Evolutionary conservation across 2,113 vertebrate species (phyloP), one percentile per base, ranked within the genome.

Genomic region (Oostethus manadensis): DNA sequence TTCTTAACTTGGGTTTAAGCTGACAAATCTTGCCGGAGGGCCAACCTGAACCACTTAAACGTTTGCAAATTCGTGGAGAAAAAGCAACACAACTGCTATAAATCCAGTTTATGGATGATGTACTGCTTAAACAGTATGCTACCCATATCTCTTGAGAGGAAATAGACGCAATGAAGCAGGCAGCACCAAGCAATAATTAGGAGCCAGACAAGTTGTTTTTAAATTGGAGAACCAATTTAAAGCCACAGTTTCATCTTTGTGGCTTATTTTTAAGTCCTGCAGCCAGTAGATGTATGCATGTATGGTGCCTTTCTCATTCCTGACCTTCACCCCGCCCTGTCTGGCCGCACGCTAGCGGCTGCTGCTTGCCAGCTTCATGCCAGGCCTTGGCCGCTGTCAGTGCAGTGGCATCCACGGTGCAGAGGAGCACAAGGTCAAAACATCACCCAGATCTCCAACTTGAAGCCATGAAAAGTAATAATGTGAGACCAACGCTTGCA

Each of bases 351-450:
- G 64, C 66, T 82, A 76, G 79, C 81, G 81, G 79, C 67, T 77
- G 78, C 68, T 51, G 40, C 66, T 71, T 80, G 84, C 86, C 86
- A 80, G 83, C 67, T 69, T 77, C 84, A 81, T 58, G 71, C 81
- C 70, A 83, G 67, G 83, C 71, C 46, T 74, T 84, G 80, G 81
- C 79, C 73, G 61, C 71, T 60, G 67, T 73, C 69, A 58, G 73
- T 79, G 68, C 65, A 64, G 64, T 71, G 66, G 58, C 74, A 61
- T 74, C 70, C 60, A 11, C 60, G 40, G 62, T 54, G 51, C 73
- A 71, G 35, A 65, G 58, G 57, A 56, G 51, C 50, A 22, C 80
- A 85, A 84, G 84, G 83, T 86, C 83, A 76, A 70, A 77, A 57
- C n/a, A 61, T 57, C 58, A 57, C 21, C 67, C 42, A 40, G 38